Evolutionary conservation across 2,888 invertebrate genomes (phyloP), one percentile per base, ranked within the genome.

Genomic region (Sinhomidia bicolor): DNA sequence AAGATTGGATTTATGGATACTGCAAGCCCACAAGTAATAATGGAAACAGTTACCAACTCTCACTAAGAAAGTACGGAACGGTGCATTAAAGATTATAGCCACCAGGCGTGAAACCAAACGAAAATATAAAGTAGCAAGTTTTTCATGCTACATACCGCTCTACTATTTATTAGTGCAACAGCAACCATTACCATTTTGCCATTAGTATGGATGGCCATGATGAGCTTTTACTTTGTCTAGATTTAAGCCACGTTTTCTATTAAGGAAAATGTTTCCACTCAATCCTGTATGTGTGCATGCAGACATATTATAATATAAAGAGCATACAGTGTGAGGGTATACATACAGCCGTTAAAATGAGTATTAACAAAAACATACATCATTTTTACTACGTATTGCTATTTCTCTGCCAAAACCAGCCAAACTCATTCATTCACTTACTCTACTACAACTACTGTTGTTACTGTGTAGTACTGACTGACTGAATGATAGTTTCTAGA

Each of bases 181-280:
- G 17, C 17, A 2, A 23, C 23, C 57, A 57, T 23, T 10, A 17
- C 57, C 54, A 47, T 54, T 54, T 54, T 54, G 17, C 54, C 3
- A 17, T 54, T 54, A 54, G 47, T 10, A 47, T 17, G 54, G 36
- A 36, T 51, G 14, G 12, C 12, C 51, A 14, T n/a, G 51, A 14
- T 51, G 51, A 14, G 51, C n/a, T 51, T 51, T 51, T n/a, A 51
- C 57, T 57, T 23, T 23, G 54, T 57, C 57, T 23, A 68, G 65
- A 65, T 65, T 65, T 65, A n/a, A 65, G 14, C 65, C 36, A 68
- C 36, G 17, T 68, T 68, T 36, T 68, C 65, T 36, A 17, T 68
- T 68, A 68, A n/a, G 36, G 32, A 68, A 68, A 68, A 68, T 36
- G 36, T 68, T 68, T 68, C 32, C 65, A 36, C 10, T 60, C 26